Conservation (phyloP, 1,140 invertebrate species). For the Drosophila ficusphila region DNA sequence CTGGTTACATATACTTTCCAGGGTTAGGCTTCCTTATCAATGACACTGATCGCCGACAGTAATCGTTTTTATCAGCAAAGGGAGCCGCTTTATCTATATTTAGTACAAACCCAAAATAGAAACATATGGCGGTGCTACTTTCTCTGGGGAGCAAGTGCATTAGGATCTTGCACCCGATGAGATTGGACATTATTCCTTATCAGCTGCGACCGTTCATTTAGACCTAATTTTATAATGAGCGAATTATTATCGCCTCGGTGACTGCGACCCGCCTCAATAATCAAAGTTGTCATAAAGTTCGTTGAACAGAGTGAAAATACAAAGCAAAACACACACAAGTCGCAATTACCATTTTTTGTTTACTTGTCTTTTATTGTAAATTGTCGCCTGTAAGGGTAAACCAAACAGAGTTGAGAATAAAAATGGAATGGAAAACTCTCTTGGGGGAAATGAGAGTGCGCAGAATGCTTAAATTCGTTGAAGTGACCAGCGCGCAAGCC, state of each 20-base stretch:
- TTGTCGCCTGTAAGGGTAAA: constrained; percentile 42
- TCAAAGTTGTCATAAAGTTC: constrained; percentile 21
- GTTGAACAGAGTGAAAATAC: constrained; percentile 9
- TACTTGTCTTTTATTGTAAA: constrained; percentile 35
- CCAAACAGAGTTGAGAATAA: constrained; percentile 26
- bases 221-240: constrained; percentile 50
- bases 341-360: background rate
- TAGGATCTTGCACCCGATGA: constrained; percentile 22
- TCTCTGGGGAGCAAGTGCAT: constrained; percentile 15
- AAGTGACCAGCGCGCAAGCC: constrained; percentile 9
- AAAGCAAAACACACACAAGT: no score
- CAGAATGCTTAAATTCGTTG: constrained; percentile 68
- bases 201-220: constrained; percentile 32
- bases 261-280: constrained; percentile 8
- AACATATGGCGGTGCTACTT: constrained; percentile 5
- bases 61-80: constrained; percentile 12
- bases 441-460: constrained; percentile 30
- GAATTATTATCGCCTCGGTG: constrained; percentile 20
- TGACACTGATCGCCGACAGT: background rate
- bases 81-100: constrained; percentile 3
- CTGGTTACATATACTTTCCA: constrained; percentile 11
- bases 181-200: constrained; percentile 21
- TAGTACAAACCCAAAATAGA: background rate
- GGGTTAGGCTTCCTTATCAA: constrained; percentile 17
- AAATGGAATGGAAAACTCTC: constrained; percentile 38